Evolutionary conservation across 2,888 invertebrate genomes (phyloP).

Genomic region (Cosmia pyralina): DNA sequence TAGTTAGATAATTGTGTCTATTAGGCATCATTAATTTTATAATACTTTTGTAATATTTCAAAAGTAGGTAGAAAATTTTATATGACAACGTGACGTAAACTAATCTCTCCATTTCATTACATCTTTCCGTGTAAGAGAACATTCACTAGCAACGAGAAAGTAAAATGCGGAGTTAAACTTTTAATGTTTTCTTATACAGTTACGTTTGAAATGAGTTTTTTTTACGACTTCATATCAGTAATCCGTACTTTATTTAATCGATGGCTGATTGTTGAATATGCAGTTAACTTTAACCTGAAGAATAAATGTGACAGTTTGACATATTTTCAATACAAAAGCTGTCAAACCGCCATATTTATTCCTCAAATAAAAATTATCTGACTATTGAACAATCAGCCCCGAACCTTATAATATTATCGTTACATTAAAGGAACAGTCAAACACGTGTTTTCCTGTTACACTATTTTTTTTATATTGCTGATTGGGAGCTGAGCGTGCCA

Average conservation of each 20-base stretch:
- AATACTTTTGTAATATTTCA: not conserved
- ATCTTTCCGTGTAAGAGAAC: conserved; percentile 17
- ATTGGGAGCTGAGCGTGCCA: too few relatives aligned
- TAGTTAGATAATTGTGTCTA: not conserved
- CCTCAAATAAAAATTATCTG: too few relatives aligned
- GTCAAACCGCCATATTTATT: too few relatives aligned
- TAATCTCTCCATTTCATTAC: not conserved
- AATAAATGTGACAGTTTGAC: too few relatives aligned
- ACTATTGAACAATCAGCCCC: too few relatives aligned
- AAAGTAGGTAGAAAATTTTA: not conserved
- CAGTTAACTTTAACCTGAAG: too few relatives aligned
- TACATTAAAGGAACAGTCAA: not conserved
- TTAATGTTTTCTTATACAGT: not conserved
- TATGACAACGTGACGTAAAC: not conserved
- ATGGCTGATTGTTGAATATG: too few relatives aligned
- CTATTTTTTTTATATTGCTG: too few relatives aligned
- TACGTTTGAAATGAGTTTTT: conserved; percentile 40
- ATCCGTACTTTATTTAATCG: conserved; percentile 25
- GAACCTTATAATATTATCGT: conserved; percentile 3
- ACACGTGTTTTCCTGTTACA: not conserved
- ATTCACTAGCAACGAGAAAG: conserved; percentile 33
- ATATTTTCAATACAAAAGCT: too few relatives aligned
- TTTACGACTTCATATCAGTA: conserved; percentile 41
- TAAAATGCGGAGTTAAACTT: not conserved
- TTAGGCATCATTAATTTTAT: not conserved